phyloP scores from a whole-genome alignment of 2,888 invertebrate genomes.

The Aromia moschata region DNA sequence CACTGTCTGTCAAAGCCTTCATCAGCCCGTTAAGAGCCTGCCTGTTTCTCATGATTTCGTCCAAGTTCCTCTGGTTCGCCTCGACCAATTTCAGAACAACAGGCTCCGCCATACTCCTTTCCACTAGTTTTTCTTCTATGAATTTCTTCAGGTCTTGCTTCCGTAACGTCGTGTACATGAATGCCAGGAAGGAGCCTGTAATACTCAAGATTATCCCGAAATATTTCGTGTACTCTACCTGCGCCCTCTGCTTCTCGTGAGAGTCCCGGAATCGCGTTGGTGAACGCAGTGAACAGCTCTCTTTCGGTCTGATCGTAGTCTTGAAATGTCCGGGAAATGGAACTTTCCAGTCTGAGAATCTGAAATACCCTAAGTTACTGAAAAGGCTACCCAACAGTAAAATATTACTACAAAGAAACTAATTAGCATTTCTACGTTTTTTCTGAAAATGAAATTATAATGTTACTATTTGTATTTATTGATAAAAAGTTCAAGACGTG shows the following conservation, averaged over 20 bases:
- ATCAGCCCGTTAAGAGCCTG: slow-evolving; percentile 22
- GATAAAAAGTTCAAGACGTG: no score
- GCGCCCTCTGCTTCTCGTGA: slow-evolving; percentile 83
- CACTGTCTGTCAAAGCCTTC: not conserved
- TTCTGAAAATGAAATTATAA: no score
- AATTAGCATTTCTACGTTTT: no score
- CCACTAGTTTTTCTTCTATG: slow-evolving; percentile 47
- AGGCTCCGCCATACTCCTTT: slow-evolving; percentile 1
- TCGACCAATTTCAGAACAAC: slow-evolving; percentile 14
- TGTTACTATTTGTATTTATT: no score
- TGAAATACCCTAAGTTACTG: no score
- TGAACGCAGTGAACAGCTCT: slow-evolving; percentile 76
- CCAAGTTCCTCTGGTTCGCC: slow-evolving; percentile 27
- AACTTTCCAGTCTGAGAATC: slow-evolving; percentile 71
- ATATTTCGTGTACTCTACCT: slow-evolving; percentile 85
- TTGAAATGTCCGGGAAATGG: slow-evolving; percentile 69
- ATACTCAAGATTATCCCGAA: slow-evolving; percentile 66
- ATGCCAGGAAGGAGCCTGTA: slow-evolving; percentile 58
- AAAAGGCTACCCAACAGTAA: no score
- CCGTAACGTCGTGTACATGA: slow-evolving; percentile 54
- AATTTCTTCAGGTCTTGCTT: slow-evolving; percentile 58
- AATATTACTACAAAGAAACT: no score
- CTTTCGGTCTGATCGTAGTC: slow-evolving; percentile 78
- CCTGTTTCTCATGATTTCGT: slow-evolving; percentile 32
- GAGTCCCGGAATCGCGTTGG: slow-evolving; percentile 80